phyloP scores from a whole-genome alignment of 2,888 invertebrate species.

The Ptilodon capucinus region DNA sequence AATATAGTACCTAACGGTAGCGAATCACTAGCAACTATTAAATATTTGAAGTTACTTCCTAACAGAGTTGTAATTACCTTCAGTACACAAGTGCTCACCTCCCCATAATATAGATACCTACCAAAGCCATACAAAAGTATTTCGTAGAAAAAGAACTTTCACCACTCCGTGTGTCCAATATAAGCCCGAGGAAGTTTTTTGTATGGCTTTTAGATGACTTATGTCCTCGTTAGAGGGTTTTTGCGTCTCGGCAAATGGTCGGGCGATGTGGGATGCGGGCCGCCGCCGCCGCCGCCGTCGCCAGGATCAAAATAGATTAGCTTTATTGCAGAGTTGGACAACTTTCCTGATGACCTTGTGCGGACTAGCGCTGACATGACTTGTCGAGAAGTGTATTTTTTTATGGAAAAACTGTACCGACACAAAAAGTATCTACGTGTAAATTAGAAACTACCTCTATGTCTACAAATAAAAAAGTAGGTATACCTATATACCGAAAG shows the following conservation, averaged over 20 bases:
- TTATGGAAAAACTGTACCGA: no score
- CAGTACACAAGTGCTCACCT: no score
- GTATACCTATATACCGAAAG: no score
- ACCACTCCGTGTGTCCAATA: conserved; percentile 10
- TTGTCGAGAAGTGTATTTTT: no score
- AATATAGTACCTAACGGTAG: no score
- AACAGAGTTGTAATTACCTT: no score
- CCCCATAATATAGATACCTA: background rate
- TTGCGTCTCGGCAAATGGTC: conserved; percentile 9
- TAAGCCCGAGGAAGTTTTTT: conserved; percentile 21
- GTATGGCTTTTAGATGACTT: conserved; percentile 25
- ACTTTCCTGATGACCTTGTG: background rate
- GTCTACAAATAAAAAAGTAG: no score
- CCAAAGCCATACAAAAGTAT: background rate
- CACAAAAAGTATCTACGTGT: no score
- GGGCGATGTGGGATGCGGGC: no score
- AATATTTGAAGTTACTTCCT: no score
- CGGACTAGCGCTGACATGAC: conserved; percentile 11
- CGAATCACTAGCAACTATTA: no score
- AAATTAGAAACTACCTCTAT: no score
- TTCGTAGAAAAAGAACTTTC: conserved; percentile 4
- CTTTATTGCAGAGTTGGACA: conserved; percentile 1
- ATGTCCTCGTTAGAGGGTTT: conserved; percentile 25
- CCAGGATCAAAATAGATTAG: conserved; percentile 3
- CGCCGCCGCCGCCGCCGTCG: background rate